Evolutionary conservation across 1,140 invertebrate genomes (phyloP), one percentile per base, ranked within the genome.

Genomic region (Brachionus manjavacas): DNA sequence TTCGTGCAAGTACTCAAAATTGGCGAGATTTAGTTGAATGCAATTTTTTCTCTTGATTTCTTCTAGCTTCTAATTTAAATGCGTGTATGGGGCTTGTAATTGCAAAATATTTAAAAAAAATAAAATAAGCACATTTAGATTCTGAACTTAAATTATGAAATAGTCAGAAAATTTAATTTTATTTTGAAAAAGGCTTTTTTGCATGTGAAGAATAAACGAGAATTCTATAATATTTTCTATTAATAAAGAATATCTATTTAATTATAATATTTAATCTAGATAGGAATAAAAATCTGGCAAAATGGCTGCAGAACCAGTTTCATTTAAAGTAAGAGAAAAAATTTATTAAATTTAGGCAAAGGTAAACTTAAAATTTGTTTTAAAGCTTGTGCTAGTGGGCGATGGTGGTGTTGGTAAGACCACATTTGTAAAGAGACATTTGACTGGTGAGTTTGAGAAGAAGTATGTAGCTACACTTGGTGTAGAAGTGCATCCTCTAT

Each of bases 381-480:
- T n/a, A n/a, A n/a, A n/a, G n/a, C 95, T 97, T 87, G 97, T 99
- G 25, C 91, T 99, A 25, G 97, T 99, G 55, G 98, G 98, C 68
- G 98, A 99, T 90, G 98, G 98, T 88, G 98, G 98, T 91, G 99
- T 97, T 86, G 98, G 98, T 3, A 99, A 99, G 91, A 99, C 98
- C 0, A 99, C 98, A 43, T 99, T 99, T 88, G 96, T 99, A 2
- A 99, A 99, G 91, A 92, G 98, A 85, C 97, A 99, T 91, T 93
- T 98, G 89, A 99, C 98, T 87, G 98, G 98, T 88, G 98, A 99
- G 91, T 99, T 99, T 89, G 97, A 99, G 90, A 99, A 99, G 91
- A 97, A 97, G 91, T 99, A 99, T 90, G 96, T 99, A 85, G 98
- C 98, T 12, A 99, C 98, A 16, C 91, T 99, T 11, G 98, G 98